These are phyloP conservation scores for Chaetodon auriga DNA, from an alignment of 2,113 vertebrate species.

Conservation along the genomic window DNA sequence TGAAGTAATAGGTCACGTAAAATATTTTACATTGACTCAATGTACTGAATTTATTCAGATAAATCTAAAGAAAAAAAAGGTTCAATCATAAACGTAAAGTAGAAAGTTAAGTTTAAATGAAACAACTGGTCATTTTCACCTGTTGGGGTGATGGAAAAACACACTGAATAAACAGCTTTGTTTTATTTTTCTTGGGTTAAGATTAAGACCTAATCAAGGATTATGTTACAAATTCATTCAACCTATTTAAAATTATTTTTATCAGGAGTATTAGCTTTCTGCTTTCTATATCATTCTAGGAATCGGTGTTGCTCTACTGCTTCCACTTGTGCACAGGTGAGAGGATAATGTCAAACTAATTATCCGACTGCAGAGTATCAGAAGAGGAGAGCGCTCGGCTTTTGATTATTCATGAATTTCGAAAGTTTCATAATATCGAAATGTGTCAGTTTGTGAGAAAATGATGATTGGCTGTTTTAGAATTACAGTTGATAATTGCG, in stretches of 20 bases:
- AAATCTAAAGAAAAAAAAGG: too few relatives aligned
- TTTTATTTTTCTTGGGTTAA: neutral
- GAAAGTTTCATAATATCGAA: slow-evolving; percentile 52
- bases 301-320: slow-evolving; percentile 39
- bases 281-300: slow-evolving; percentile 20
- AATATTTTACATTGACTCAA: too few relatives aligned
- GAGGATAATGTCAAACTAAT: slow-evolving; percentile 78
- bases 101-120: too few relatives aligned
- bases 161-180: too few relatives aligned
- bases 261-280: neutral
- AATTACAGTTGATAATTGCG: slow-evolving; percentile 38
- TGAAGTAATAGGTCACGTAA: too few relatives aligned
- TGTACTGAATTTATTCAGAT: too few relatives aligned
- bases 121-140: too few relatives aligned
- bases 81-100: too few relatives aligned
- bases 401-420: slow-evolving; percentile 72
- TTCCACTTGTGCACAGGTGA: slow-evolving; percentile 71
- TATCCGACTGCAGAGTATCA: slow-evolving; percentile 65
- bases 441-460: slow-evolving; percentile 41
- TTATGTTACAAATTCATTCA: neutral
- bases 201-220: neutral
- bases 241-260: neutral
- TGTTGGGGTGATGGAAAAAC: too few relatives aligned
- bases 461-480: slow-evolving; percentile 11
- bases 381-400: slow-evolving; percentile 58